Evolutionary conservation across 2,113 vertebrate genomes (phyloP), one percentile per base, ranked within the genome.

Genomic region (Semnornis frantzii): DNA sequence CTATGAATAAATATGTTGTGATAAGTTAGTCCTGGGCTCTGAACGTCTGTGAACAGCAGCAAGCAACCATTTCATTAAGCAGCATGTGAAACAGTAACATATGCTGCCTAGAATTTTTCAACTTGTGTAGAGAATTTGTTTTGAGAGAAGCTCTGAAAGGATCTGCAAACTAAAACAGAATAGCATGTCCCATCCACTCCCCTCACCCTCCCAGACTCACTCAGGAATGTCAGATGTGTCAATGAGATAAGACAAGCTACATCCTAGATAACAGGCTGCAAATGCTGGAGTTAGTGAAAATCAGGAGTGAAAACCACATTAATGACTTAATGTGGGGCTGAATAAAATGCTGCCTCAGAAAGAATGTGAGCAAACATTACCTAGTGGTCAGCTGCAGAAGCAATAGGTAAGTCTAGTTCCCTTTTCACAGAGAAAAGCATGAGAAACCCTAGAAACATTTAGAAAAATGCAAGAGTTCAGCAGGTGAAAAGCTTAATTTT

Each of bases 1-100:
- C 44, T 81, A 37, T 57, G 39, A 66, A 6, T 46, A 66, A 89
- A 74, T 17, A 17, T 24, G 33, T 60, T 6, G 46, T 71, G 23
- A 2, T 77, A 77, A 89, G 33, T 78, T 52, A 75, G 48, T 34
- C 9, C 28, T 80, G 42, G n/a, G 60, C 68, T 95, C 79, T 63
- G 60, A 94, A 92, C 75, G 70, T 87, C 94, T 73, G 52, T 48
- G 75, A 93, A 88, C 55, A 70, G 55, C 81, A 89, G 68, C 84
- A 76, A 62, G 55, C 31, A 79, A 12, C 33, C 39, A 24, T 85
- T 90, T 79, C 74, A 70, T 85, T 65, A 89, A 46, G 16, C 42
- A 34, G 55, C 2, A 6, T 55, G 59, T 59, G 85, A 89, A 83
- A 44, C n/a, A 89, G 52, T 39, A 76, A 70, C 72, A 66, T 75